Conservation (phyloP, 1,140 invertebrate species). For the Alviniconcha marisindica region DNA sequence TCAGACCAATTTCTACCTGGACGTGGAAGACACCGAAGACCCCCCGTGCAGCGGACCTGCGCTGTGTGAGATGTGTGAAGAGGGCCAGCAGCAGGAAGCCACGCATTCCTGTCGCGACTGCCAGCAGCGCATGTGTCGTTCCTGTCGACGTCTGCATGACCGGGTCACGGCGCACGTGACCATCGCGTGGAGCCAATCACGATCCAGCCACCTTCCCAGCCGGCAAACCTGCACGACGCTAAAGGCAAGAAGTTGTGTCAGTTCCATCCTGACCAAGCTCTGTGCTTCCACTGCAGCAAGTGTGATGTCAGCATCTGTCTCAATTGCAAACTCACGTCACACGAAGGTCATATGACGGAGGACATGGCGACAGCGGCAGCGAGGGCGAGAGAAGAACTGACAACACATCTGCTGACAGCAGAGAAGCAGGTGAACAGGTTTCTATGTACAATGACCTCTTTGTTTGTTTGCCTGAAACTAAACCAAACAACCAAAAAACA, state of each 20-base stretch:
- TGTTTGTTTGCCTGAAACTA: too few species aligned
- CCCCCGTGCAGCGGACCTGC: not conserved
- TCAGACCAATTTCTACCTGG: slow-evolving; percentile 33
- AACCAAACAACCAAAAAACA: too few species aligned
- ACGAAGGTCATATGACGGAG: slow-evolving; percentile 31
- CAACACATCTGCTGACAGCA: not conserved
- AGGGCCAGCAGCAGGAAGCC: not conserved
- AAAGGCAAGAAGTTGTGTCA: not conserved
- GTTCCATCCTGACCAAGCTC: slow-evolving; percentile 12
- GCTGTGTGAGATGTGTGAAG: slow-evolving; percentile 34
- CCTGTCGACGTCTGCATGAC: slow-evolving; percentile 28
- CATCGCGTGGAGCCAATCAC: slow-evolving; percentile 15
- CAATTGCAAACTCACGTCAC: slow-evolving; percentile 37
- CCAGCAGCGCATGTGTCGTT: slow-evolving; percentile 18
- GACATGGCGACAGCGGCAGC: slow-evolving; percentile 13
- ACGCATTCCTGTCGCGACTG: slow-evolving; percentile 23
- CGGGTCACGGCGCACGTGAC: not conserved
- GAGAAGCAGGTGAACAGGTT: slow-evolving; percentile 3
- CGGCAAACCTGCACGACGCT: not conserved
- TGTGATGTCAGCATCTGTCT: slow-evolving; percentile 37
- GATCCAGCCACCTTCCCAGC: not conserved
- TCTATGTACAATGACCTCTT: too few species aligned
- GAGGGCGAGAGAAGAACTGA: slow-evolving; percentile 8
- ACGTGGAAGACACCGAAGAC: not conserved
- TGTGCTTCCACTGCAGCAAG: slow-evolving; percentile 33